Base-by-base conservation (phyloP, 1,140 invertebrate genomes). In the Lepeophtheirus salmonis region DNA sequence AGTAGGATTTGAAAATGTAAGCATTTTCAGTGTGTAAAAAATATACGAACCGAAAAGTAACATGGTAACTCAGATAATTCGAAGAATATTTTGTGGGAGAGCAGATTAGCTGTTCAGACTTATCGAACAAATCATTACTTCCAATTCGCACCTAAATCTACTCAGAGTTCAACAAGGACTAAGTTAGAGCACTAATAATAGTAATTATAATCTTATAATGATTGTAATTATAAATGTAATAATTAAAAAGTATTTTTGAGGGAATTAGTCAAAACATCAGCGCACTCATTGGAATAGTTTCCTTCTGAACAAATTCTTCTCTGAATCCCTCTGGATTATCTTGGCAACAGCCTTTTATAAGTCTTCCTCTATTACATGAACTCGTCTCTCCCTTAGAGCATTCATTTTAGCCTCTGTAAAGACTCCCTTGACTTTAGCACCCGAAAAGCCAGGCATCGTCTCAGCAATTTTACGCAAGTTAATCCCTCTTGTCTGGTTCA, bases 301-400 rank as follows among this genome's bases (percentile, higher is more conserved):
- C 76, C 98, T 99, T 72, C 99, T 96, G n/a, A 95, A 98, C 91
- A 99, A 98, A 70, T 99, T 99, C 77, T 98, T 98, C 69, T 99
- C 96, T 0, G 90, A 95, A 72, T 99, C 96, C 71, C 99, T 99
- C 73, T 97, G 91, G 95, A 99, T 99, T 24, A 98, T 89, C 78
- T 99, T 99, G 60, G 95, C 94, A 12, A 99, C 96, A 50, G 96
- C 95, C 86, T 99, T 95, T 77, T 99, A 95, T 77, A 99, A 99
- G 73, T 99, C 96, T 78, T 99, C 96, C 73, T 99, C 95, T 21
- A 92, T 99, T 0, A 99, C 96, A 70, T 99, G 96, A 22, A 99
- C 92, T 65, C 96, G 79, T 64, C 96, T 80, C 75, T 99, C 96
- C 68, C 96, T 77, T 1, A 99, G 75, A 20, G 96, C 96, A 70